Percentiles rank a stretch among this genome's conserved stretches.
These are phyloP conservation scores for Manduca sexta DNA, from an alignment of 1,140 invertebrate species.

Conservation along the genomic window DNA sequence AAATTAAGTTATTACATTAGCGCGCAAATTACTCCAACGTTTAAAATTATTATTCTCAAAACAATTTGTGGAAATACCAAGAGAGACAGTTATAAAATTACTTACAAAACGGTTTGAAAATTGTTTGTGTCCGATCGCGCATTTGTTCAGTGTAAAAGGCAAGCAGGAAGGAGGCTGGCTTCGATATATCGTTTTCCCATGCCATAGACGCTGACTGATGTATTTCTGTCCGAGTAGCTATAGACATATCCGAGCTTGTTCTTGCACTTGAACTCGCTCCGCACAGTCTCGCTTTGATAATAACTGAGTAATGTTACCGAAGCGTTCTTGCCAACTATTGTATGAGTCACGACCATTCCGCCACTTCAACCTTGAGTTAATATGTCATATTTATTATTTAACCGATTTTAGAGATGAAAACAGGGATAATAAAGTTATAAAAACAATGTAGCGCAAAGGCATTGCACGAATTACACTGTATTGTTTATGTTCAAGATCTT, in stretches of 20 bases:
- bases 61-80: not conserved
- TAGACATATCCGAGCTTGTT: slow-evolving; percentile 35
- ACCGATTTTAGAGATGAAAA: too few species aligned
- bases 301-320: slow-evolving; percentile 10
- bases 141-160: slow-evolving; percentile 40
- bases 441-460: slow-evolving; percentile 26
- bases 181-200: slow-evolving; percentile 52
- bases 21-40: too few species aligned
- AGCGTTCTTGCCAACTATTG: slow-evolving; percentile 1
- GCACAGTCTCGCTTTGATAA: slow-evolving; percentile 16
- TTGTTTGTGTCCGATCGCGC: not conserved
- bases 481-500: slow-evolving; percentile 49
- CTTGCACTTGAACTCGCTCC: slow-evolving; percentile 52
- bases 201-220: slow-evolving; percentile 40
- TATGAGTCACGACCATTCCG: not conserved
- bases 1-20: too few species aligned
- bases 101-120: not conserved
- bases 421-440: slow-evolving; percentile 11
- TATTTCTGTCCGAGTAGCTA: slow-evolving; percentile 42
- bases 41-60: not conserved
- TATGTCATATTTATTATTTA: too few species aligned
- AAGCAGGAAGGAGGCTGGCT: slow-evolving; percentile 43
- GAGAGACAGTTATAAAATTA: not conserved
- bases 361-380: too few species aligned
- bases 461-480: slow-evolving; percentile 40